Evolutionary conservation across 2,888 invertebrate genomes (phyloP), one percentile per base, ranked within the genome.

Genomic region (Portevinia maculata): DNA sequence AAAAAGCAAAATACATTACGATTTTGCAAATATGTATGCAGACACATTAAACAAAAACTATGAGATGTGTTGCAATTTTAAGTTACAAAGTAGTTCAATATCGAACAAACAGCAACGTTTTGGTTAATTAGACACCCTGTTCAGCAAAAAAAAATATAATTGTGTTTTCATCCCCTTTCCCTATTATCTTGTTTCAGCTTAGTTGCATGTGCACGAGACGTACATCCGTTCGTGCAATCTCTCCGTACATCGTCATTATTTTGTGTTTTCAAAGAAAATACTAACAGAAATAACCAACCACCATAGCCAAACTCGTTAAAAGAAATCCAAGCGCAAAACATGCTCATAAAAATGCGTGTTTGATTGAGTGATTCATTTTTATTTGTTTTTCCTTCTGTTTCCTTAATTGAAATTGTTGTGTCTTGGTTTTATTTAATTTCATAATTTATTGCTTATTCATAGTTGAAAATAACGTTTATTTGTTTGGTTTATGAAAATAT

Each of bases 321-420:
- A 30, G 32, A 60, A 60, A 71, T 59, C 70, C 59, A 59, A 52
- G n/a, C 24, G 41, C 60, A 60, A 71, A 60, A 32, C 34, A 39
- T 13, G 59, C 41, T 41, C 50, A 60, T 59, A 60, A 71, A 70
- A 60, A 37, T 15, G 15, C 24, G 15, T 41, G n/a, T 71, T 60
- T 71, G 60, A 71, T 71, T 52, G 60, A 71, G 37, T 62, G 71
- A 71, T 71, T 71, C 53, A 70, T 39, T 70, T 71, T 71, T 46
- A 70, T 39, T 70, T 59, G 59, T 50, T 44, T 46, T 55, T 55
- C 55, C 46, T 71, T 62, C 37, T 60, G 52, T 71, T 62, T 62
- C 17, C 52, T 34, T 46, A 71, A 71, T 71, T 62, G 71, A 62
- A 62, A 62, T 71, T 34, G 53, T 62, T 41, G 30, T 39, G 50